phyloP scores from a whole-genome alignment of 2,797 vertebrate species.

The Ataeniobius toweri region DNA sequence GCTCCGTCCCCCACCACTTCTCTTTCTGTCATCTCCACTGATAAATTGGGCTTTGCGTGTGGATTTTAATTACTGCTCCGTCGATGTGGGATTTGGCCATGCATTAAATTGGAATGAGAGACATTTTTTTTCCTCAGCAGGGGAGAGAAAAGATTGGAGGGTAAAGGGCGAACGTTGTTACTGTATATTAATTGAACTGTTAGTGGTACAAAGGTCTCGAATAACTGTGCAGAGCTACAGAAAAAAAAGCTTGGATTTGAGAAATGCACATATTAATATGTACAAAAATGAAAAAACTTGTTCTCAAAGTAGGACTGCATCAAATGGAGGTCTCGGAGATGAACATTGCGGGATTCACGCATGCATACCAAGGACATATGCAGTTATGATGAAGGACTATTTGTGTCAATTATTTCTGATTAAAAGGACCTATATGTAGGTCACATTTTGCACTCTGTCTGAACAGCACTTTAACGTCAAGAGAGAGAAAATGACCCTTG shows the following conservation, averaged over 20 bases:
- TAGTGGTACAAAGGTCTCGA: conserved; percentile 58
- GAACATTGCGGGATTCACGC: conserved; percentile 25
- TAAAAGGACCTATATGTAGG: conserved; percentile 60
- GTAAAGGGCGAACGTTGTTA: conserved; percentile 71
- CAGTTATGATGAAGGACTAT: conserved; percentile 54
- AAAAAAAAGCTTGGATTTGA: conserved; percentile 4
- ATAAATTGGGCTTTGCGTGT: conserved; percentile 78
- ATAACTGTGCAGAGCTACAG: conserved; percentile 33
- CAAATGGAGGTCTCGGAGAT: conserved; percentile 7
- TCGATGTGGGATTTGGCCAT: conserved; percentile 79
- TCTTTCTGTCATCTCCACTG: conserved; percentile 69
- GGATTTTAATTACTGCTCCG: conserved; percentile 82
- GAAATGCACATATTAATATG: conserved; percentile 10
- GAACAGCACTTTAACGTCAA: conserved; percentile 40
- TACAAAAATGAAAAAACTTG: not conserved
- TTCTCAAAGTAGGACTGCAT: not conserved
- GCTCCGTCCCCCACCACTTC: conserved; percentile 26
- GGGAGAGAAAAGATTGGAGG: conserved; percentile 60
- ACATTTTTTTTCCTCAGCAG: conserved; percentile 76
- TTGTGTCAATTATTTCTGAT: conserved; percentile 65
- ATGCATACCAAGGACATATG: conserved; percentile 45
- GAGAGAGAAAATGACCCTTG: conserved; percentile 37
- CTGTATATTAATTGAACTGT: conserved; percentile 77
- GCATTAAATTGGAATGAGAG: conserved; percentile 85
- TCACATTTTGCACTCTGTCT: conserved; percentile 54